A percentile compares a stretch with the other conserved stretches of the same genome.
These are phyloP conservation scores for Chondrilla cf. caribensis DNA, from an alignment of 37 sponge, comb jelly and placozoan genomes.

Conservation along the genomic window DNA sequence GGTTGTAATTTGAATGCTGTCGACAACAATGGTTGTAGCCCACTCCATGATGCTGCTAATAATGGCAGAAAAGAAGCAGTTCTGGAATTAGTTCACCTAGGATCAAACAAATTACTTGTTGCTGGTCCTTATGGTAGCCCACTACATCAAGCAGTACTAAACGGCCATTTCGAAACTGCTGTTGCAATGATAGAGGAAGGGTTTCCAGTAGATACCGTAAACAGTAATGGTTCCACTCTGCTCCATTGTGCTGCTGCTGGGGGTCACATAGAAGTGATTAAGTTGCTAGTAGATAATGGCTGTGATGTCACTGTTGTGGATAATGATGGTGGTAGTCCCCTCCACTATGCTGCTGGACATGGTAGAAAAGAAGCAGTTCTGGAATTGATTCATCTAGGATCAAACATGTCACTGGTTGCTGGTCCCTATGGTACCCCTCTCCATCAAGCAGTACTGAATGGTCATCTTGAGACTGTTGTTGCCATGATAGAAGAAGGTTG, in stretches of 20 bases:
- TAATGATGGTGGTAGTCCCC: background rate
- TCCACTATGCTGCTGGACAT: background rate
- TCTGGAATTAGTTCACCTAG: too few species aligned
- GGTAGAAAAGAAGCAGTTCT: background rate
- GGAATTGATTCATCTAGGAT: background rate
- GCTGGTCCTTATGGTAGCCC: too few species aligned
- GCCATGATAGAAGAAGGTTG: background rate
- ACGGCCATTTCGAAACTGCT: too few species aligned
- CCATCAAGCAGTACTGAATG: background rate
- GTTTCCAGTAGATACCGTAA: too few species aligned
- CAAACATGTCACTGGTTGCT: background rate
- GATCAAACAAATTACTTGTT: too few species aligned
- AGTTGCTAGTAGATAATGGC: background rate
- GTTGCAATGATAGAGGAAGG: too few species aligned
- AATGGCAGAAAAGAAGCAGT: too few species aligned
- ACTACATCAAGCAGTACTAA: too few species aligned
- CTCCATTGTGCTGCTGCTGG: background rate
- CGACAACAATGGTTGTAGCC: too few species aligned
- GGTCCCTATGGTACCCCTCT: background rate
- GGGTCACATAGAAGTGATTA: background rate
- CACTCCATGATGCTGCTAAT: too few species aligned
- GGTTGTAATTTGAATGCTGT: too few species aligned
- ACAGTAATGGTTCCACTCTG: too few species aligned
- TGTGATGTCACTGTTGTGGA: background rate
- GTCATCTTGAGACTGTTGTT: background rate